Evolutionary conservation across 2,797 vertebrate species (phyloP), one percentile per base, ranked within the genome.

Genomic region (Propithecus deckenii): DNA sequence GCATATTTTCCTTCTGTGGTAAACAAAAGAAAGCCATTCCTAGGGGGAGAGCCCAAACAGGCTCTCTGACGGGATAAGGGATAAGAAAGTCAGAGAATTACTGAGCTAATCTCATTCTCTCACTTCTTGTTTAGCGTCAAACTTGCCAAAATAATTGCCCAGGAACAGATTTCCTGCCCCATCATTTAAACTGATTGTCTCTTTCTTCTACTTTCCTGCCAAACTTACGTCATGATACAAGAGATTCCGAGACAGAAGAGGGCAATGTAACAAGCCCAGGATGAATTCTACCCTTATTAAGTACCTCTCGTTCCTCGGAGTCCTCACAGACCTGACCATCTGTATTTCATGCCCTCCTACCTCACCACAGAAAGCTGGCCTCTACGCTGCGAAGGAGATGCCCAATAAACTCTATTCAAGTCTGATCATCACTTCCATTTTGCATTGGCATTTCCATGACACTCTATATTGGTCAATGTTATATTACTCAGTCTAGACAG

Each of bases 401-500:
- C 46, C 43, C 14, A 30, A 74, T 76, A 32, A 93, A 72, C 38
- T 78, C 71, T n/a, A 10, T 2, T 72, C 88, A 20, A 22, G 23
- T 14, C 43, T 0, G 7, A 76, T 25, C 83, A n/a, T 78, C 46
- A n/a, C 63, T 93, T 84, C 65, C 85, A 79, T 71, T 13, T 22
- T 25, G 25, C 41, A 15, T 59, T 59, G 88, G 75, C n/a, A 2
- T 81, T 95, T 95, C 94, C 59, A 20, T 18, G 61, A 92, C 59
- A 57, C 22, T 35, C 74, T n/a, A 20, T 67, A 18, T 83, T 55
- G 78, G 57, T 76, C 91, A n/a, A 71, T 28, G 80, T 78, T 74
- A 41, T 48, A 38, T 94, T 86, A 93, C 93, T 90, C 59, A 86
- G 95, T 96, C 96, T 97, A 97, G 94, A 97, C 89, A 85, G 75